Evolutionary conservation across 2,888 invertebrate species (phyloP).

Genomic region (Melinopterus prodromus): DNA sequence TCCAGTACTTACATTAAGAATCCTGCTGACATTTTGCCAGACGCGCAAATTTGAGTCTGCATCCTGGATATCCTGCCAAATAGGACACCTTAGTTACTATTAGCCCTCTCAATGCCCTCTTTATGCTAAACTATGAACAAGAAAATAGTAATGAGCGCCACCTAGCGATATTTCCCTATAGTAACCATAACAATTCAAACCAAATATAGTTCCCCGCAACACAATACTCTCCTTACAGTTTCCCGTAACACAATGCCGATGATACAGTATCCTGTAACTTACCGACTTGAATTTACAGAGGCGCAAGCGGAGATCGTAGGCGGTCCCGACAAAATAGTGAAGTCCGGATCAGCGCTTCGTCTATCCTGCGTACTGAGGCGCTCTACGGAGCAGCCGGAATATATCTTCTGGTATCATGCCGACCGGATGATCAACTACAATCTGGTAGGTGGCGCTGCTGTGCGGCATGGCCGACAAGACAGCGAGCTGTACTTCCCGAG

Average conservation of each 20-base stretch:
- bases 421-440: conserved; percentile 88
- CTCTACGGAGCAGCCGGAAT: conserved; percentile 74
- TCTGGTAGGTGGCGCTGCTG: conserved; percentile 67
- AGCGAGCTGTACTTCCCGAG: conserved; percentile 63
- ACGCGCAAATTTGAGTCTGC: no score
- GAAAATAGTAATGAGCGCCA: not conserved
- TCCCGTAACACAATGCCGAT: not conserved
- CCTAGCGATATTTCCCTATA: not conserved
- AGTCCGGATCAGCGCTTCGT: conserved; percentile 75
- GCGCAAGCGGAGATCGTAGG: conserved; percentile 77
- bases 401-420: conserved; percentile 86
- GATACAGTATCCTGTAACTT: not conserved
- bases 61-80: no score
- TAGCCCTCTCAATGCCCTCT: no score
- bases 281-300: conserved; percentile 59
- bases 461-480: conserved; percentile 60
- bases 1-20: no score
- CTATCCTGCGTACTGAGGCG: conserved; percentile 74
- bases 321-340: conserved; percentile 74
- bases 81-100: no score
- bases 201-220: not conserved
- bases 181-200: not conserved
- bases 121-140: no score
- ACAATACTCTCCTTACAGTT: not conserved
- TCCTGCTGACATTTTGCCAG: no score